Percentiles rank a stretch among this genome's conserved stretches.
Evolutionary conservation across 2,888 invertebrate genomes (phyloP).

Genomic region (Scotopteryx bipunctaria): DNA sequence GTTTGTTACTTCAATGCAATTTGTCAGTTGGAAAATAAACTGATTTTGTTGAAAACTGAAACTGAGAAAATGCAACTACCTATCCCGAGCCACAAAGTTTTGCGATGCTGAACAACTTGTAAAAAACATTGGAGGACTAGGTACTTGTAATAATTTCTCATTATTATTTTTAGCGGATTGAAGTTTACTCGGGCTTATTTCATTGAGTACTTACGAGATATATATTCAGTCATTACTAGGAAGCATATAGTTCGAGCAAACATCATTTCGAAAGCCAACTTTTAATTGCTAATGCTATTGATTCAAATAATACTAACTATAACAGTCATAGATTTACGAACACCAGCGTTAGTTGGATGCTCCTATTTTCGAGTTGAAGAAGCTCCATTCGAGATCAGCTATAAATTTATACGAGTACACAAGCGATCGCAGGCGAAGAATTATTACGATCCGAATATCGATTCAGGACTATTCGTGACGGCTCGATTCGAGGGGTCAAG

Average conservation of each 20-base stretch:
- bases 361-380: constrained; percentile 19
- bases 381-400: constrained; percentile 28
- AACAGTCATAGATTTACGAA: constrained; percentile 10
- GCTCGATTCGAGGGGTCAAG: neutral
- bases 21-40: constrained; percentile 76
- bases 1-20: constrained; percentile 75
- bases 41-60: constrained; percentile 79
- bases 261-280: constrained; percentile 6
- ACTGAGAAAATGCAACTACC: constrained; percentile 72
- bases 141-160: constrained; percentile 19
- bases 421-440: constrained; percentile 30
- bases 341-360: constrained; percentile 15
- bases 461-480: constrained; percentile 14
- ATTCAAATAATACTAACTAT: constrained; percentile 9
- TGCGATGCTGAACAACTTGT: constrained; percentile 50
- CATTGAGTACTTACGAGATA: no score
- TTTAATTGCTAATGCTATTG: constrained; percentile 10
- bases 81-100: constrained; percentile 62
- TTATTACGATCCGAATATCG: constrained; percentile 35
- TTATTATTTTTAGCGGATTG: no score
- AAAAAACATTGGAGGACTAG: constrained; percentile 55
- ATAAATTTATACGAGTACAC: constrained; percentile 31
- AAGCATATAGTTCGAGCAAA: no score
- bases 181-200: no score
- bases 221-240: neutral